Evolutionary conservation across 2,797 vertebrate species (phyloP).

Genomic region (Sebastes iracundus): DNA sequence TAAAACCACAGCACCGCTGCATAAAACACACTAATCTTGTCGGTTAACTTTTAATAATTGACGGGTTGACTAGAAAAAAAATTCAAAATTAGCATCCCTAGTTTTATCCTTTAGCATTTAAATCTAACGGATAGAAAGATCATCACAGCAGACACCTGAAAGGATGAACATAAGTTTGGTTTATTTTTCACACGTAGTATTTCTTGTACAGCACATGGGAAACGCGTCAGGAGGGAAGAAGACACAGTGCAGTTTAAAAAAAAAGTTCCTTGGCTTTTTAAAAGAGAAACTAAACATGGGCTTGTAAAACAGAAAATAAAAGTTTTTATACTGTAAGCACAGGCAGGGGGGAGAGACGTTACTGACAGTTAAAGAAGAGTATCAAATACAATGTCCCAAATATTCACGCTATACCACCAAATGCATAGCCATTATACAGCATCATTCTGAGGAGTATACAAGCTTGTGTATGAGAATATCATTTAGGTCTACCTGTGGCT

Average conservation of each 20-base stretch:
- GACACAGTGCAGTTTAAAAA: conserved; percentile 68
- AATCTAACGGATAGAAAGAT: conserved; percentile 3
- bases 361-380: conserved; percentile 65
- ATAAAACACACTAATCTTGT: no score
- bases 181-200: conserved; percentile 81
- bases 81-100: no score
- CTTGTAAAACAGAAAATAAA: conserved; percentile 39
- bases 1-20: no score
- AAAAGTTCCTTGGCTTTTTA: conserved; percentile 77
- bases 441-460: conserved; percentile 62
- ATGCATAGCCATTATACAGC: conserved; percentile 75
- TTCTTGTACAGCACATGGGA: conserved; percentile 81
- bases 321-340: conserved; percentile 60
- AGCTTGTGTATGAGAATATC: conserved; percentile 52
- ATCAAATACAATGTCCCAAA: conserved; percentile 71
- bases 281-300: conserved; percentile 62
- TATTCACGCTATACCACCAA: conserved; percentile 68
- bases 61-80: no score
- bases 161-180: conserved; percentile 82
- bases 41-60: no score
- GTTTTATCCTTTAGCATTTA: background rate
- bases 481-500: conserved; percentile 47
- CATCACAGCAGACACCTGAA: conserved; percentile 45
- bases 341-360: conserved; percentile 59
- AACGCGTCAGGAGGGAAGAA: conserved; percentile 74